Base-by-base conservation (phyloP, 35 echinoderm and acorn worm genomes). In the Amphiura filiformis region DNA sequence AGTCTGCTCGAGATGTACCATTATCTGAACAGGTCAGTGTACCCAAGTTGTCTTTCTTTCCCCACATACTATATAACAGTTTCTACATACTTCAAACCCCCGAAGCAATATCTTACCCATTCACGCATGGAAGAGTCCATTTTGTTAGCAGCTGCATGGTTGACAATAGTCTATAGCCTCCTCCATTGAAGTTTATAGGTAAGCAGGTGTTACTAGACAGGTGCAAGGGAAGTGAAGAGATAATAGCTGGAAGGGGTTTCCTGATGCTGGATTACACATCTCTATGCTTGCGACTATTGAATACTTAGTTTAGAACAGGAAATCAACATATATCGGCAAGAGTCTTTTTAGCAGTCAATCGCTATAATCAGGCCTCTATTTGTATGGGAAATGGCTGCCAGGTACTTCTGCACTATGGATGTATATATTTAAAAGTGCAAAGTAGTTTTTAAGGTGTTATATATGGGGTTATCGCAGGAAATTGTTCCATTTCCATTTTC, bases 181-280 rank as follows among this genome's bases (percentile, higher is more conserved):
- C 28, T 70, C 61, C 61, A 70, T 70, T 26, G 11, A 70, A 23
- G 1, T 15, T 13, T 4, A n/a, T 70, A 70, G 61, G 83, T 37
- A 85, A 70, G 83, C 83, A 85, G 83, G 44, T 85, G 83, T 34
- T 35, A 12, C 12, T 56, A 64, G 56, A 56, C 83, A 85, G 83
- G 44, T 85, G 83, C 83, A 85, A 32, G 44, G 83, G 83, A 85
- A 85, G 35, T 65, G 26, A 31, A 26, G 64, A 85, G 83, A 56
- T 85, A 85, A 85, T 85, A 61, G 64, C 83, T 85, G 47, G 56
- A 34, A 61, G 83, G 83, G 34, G 81, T 39, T 32, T 34, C 4
- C 31, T 49, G 81, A 32, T 47, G 64, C 52, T 65, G 64, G 56
- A 56, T 85, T 37, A 37, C 32, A 23, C 35, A 23, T n/a, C n/a